Conservation (phyloP, 2,797 vertebrate genomes). For the Cyclura pinguis region DNA sequence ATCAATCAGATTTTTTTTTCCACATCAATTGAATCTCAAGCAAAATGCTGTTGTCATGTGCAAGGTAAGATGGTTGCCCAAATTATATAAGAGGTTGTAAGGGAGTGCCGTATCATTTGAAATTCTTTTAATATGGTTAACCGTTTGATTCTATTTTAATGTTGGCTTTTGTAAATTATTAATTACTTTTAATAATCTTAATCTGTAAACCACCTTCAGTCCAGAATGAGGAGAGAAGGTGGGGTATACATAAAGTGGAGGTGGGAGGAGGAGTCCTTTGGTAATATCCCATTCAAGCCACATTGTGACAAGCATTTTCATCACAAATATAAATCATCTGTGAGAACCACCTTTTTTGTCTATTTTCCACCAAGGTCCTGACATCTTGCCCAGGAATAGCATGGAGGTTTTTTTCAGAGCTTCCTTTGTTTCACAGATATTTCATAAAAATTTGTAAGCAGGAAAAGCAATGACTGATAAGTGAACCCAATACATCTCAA, state of each 20-base stretch:
- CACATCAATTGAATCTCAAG: neutral
- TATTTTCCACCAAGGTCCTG: neutral
- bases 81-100: neutral
- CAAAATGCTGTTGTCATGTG: neutral
- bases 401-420: neutral
- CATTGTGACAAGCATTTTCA: neutral
- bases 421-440: neutral
- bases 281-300: neutral
- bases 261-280: neutral
- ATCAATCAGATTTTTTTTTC: neutral
- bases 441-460: conserved; percentile 7
- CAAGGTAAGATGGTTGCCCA: neutral
- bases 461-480: neutral
- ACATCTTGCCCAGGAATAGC: neutral
- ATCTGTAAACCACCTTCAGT: no score
- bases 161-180: no score
- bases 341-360: neutral
- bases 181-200: no score
- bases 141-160: no score
- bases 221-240: no score
- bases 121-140: no score
- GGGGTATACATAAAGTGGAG: no score
- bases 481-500: neutral
- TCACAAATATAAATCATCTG: neutral
- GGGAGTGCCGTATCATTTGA: no score